Percentiles rank a stretch among this genome's conserved stretches.
These are phyloP conservation scores for Mus minutoides DNA, from an alignment of 2,797 vertebrate genomes.

Conservation along the genomic window DNA sequence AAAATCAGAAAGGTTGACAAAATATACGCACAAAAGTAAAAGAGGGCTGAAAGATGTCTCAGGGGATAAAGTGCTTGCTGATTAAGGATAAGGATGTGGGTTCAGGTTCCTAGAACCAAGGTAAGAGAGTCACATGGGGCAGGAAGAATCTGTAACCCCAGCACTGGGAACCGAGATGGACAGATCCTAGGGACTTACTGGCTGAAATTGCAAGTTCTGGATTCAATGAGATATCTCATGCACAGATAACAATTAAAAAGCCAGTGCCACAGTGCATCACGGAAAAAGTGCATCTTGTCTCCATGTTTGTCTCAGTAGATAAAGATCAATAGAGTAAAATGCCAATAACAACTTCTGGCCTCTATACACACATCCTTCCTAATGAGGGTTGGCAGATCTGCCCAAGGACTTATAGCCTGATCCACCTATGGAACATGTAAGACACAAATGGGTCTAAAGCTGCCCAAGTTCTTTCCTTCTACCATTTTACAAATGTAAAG, in stretches of 20 bases:
- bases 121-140: background rate
- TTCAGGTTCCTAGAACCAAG: background rate
- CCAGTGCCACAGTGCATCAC: too few species aligned
- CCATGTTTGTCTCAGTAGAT: background rate
- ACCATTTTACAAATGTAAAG: background rate
- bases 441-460: background rate
- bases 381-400: background rate
- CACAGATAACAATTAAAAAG: too few species aligned
- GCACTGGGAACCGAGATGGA: background rate
- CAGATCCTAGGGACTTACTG: background rate
- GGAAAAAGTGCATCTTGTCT: too few species aligned
- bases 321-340: background rate
- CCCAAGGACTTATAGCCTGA: background rate
- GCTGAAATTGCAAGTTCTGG: background rate
- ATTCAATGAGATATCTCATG: background rate
- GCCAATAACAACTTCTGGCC: background rate
- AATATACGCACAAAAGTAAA: conserved; percentile 10
- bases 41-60: background rate
- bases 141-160: background rate
- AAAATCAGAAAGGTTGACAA: background rate
- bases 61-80: background rate
- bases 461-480: background rate
- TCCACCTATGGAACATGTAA: background rate
- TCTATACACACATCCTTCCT: background rate
- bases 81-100: background rate